A percentile compares a stretch with the other conserved stretches of the same genome.
Evolutionary conservation across 2,888 invertebrate genomes (phyloP).

Genomic region (Xestia xanthographa): DNA sequence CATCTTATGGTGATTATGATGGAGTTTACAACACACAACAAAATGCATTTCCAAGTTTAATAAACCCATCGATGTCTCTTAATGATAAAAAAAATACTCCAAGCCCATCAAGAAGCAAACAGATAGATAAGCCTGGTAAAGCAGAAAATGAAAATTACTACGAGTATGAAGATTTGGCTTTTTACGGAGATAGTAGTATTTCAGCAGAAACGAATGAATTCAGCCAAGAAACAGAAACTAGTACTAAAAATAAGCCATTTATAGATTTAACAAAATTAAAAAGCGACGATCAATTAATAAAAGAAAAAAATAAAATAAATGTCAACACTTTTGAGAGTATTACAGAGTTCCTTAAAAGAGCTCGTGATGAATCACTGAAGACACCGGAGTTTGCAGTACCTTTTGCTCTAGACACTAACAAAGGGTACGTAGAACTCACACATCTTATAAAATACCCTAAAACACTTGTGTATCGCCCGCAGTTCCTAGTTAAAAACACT

Average conservation of each 20-base stretch:
- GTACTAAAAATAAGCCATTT: neutral
- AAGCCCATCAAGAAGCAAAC: neutral
- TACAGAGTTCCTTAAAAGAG: slow-evolving; percentile 42
- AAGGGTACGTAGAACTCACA: slow-evolving; percentile 61
- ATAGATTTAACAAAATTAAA: slow-evolving; percentile 33
- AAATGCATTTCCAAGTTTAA: slow-evolving; percentile 9
- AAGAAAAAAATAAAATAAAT: slow-evolving; percentile 27
- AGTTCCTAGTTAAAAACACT: slow-evolving; percentile 60
- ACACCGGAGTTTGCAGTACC: slow-evolving; percentile 50
- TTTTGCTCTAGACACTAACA: slow-evolving; percentile 41
- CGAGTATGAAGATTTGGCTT: neutral
- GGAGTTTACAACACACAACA: slow-evolving; percentile 10
- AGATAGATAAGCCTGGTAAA: neutral
- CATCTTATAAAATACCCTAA: slow-evolving; percentile 63
- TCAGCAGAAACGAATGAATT: neutral
- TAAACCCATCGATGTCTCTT: slow-evolving; percentile 8
- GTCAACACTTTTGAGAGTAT: slow-evolving; percentile 34
- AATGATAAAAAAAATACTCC: slow-evolving; percentile 9
- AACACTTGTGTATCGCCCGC: slow-evolving; percentile 56
- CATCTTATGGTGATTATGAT: slow-evolving; percentile 41
- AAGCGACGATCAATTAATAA: slow-evolving; percentile 1
- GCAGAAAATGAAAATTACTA: neutral
- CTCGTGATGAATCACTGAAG: slow-evolving; percentile 50
- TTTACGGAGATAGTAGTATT: neutral
- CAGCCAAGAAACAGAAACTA: neutral